Evolutionary conservation across 1,140 invertebrate genomes (phyloP).

Genomic region (Agrypnia vestita): DNA sequence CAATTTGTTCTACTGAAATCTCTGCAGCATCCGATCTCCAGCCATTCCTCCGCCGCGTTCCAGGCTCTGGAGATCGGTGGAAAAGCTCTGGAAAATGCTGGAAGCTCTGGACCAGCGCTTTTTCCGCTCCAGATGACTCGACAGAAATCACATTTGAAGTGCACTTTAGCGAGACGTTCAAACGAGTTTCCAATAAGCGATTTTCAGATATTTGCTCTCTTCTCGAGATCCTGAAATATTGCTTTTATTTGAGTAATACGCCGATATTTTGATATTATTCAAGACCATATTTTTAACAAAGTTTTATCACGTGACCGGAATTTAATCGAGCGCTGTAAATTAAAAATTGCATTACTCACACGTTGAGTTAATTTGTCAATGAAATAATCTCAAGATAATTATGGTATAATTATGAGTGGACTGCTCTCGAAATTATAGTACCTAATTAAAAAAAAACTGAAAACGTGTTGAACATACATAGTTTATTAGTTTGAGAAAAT

Average conservation of each 20-base stretch:
- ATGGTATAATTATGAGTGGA: no score
- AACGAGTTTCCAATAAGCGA: slow-evolving; percentile 17
- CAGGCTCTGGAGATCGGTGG: slow-evolving; percentile 8
- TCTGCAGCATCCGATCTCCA: slow-evolving; percentile 28
- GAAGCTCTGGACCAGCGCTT: background rate
- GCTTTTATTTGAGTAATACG: background rate
- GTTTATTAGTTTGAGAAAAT: no score
- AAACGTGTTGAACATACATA: no score
- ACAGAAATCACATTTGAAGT: background rate
- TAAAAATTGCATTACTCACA: no score
- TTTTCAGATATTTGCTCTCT: slow-evolving; percentile 1
- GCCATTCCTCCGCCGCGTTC: background rate
- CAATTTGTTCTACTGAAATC: slow-evolving; percentile 60
- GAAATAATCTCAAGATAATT: no score
- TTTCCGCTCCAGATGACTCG: slow-evolving; percentile 25
- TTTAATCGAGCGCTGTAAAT: no score
- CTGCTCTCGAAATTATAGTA: no score
- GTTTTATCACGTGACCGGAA: no score
- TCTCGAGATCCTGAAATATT: background rate
- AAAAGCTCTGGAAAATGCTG: no score
- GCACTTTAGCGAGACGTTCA: background rate
- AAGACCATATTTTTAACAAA: background rate
- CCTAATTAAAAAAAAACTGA: no score
- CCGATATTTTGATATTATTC: background rate
- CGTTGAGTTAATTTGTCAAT: no score